Conservation (phyloP, 2,113 vertebrate species). For the Rostratula benghalensis region DNA sequence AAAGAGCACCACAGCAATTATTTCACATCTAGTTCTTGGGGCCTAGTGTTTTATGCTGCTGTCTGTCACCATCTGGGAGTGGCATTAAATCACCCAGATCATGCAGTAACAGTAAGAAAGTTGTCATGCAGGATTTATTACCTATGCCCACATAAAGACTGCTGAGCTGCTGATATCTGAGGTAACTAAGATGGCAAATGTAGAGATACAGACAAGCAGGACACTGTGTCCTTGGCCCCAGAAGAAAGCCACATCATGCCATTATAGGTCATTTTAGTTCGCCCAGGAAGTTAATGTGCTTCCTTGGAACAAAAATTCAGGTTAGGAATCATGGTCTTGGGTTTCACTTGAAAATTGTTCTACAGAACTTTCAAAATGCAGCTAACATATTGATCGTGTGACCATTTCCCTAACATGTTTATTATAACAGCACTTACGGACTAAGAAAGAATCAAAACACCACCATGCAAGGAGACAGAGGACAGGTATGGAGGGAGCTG, state of each 20-base stretch:
- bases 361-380: background rate
- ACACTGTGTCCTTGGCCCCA: background rate
- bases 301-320: background rate
- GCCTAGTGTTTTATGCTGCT: background rate
- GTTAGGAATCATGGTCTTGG: background rate
- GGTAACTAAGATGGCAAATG: background rate
- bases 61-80: background rate
- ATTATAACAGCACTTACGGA: background rate
- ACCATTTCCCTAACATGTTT: background rate
- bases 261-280: background rate
- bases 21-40: background rate
- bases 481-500: background rate
- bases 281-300: background rate
- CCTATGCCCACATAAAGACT: background rate
- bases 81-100: background rate
- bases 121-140: background rate
- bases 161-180: background rate
- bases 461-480: background rate
- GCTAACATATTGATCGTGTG: accelerated
- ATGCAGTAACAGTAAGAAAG: background rate
- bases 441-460: background rate
- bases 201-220: background rate
- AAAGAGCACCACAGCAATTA: background rate
- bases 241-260: background rate
- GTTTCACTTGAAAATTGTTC: background rate